Evolutionary conservation across 2,113 vertebrate species (phyloP).

Genomic region (Trogon melanurus): DNA sequence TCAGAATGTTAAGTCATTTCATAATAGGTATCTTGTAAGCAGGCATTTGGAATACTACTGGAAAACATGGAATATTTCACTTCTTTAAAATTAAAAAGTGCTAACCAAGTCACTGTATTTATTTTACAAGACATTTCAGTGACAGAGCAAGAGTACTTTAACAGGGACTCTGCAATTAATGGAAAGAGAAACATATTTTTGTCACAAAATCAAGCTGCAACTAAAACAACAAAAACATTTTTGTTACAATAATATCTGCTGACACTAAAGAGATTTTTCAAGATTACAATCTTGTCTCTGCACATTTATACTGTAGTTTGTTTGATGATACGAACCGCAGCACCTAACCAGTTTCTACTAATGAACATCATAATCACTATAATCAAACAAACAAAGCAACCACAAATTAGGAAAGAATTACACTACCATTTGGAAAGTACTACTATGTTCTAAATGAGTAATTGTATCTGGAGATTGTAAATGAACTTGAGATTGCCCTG

Average conservation of each 20-base stretch:
- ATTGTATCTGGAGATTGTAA: conserved; percentile 60
- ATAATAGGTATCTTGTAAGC: neutral
- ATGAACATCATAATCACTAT: conserved; percentile 69
- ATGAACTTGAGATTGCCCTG: conserved; percentile 11
- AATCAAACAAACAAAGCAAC: conserved; percentile 76
- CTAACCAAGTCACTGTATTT: neutral
- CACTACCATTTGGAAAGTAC: conserved; percentile 64
- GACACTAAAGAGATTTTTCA: conserved; percentile 17
- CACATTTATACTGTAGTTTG: conserved; percentile 10
- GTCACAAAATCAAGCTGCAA: conserved; percentile 33
- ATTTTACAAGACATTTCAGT: neutral
- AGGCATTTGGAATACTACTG: neutral
- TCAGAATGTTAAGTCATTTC: neutral
- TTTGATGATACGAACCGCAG: conserved; percentile 48
- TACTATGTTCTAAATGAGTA: conserved; percentile 34
- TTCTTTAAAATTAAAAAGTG: neutral
- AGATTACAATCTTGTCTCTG: conserved; percentile 29
- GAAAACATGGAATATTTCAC: neutral
- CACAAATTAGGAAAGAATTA: conserved; percentile 56
- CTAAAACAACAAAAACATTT: conserved; percentile 33
- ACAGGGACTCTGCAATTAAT: neutral
- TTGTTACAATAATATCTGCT: conserved; percentile 19
- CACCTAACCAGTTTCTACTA: conserved; percentile 68
- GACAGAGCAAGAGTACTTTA: neutral
- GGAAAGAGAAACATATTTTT: conserved; percentile 44